Percentiles rank a stretch among this genome's conserved stretches.
phyloP scores from a whole-genome alignment of 2,797 vertebrate species.

The Sebastes kiyomatsui region DNA sequence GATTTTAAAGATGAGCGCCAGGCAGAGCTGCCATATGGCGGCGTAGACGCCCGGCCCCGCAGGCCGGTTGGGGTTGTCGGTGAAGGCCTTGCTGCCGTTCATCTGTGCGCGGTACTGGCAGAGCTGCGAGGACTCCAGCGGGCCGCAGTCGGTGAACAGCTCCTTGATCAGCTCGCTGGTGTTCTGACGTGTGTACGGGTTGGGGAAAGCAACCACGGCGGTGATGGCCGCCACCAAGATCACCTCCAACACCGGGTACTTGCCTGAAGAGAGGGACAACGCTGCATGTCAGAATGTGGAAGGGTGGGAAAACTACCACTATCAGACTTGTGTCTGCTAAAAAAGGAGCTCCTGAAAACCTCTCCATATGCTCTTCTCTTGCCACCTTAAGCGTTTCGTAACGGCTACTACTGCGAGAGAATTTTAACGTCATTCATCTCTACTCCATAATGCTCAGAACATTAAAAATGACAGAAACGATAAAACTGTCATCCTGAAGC shows the following conservation, averaged over 20 bases:
- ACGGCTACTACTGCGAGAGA: neutral
- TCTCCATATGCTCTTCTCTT: neutral
- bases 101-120: conserved; percentile 97
- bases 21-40: conserved; percentile 97
- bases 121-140: conserved; percentile 94
- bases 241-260: conserved; percentile 97
- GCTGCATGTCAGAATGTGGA: neutral
- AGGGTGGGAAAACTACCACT: neutral
- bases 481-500: neutral
- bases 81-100: conserved; percentile 92
- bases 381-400: neutral
- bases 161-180: conserved; percentile 99
- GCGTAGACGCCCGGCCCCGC: conserved; percentile 93
- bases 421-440: neutral
- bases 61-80: conserved; percentile 89
- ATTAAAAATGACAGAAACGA: neutral
- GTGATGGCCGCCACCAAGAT: conserved; percentile 96
- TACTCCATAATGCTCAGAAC: neutral
- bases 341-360: too few species aligned
- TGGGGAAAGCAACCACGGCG: conserved; percentile 95
- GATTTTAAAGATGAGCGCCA: conserved; percentile 98
- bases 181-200: conserved; percentile 96
- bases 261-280: conserved; percentile 65
- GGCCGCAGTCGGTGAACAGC: conserved; percentile 97
- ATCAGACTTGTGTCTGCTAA: too few species aligned